These are phyloP conservation scores for Eulemur rufifrons DNA, from an alignment of 2,113 vertebrate genomes.

Conservation along the genomic window DNA sequence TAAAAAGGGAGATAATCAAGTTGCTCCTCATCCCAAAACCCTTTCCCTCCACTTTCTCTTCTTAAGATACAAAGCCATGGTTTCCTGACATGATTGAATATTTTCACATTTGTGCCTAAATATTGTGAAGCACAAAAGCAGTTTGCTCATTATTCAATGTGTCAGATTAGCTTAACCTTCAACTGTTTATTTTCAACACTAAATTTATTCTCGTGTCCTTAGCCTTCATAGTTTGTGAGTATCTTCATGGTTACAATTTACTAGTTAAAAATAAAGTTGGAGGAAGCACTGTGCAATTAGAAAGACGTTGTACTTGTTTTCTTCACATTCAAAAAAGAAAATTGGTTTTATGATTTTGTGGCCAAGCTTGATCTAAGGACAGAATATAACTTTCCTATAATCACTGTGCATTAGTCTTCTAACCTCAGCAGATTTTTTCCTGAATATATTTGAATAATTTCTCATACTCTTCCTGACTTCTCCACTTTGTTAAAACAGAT, in stretches of 20 bases:
- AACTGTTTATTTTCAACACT: neutral
- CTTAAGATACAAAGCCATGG: neutral
- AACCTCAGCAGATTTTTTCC: neutral
- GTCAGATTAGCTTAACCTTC: neutral
- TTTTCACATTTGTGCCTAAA: neutral
- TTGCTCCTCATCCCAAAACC: accelerated
- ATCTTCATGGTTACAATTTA: neutral
- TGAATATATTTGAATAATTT: slow-evolving; percentile 46
- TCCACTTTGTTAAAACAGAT: slow-evolving; percentile 13
- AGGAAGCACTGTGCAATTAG: neutral
- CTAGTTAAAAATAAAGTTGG: neutral
- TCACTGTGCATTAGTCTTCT: neutral
- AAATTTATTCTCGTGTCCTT: neutral
- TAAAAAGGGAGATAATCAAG: neutral
- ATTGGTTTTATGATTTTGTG: slow-evolving; percentile 5
- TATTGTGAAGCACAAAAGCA: neutral
- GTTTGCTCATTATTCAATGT: neutral
- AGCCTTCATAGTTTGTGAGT: neutral
- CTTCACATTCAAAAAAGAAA: neutral
- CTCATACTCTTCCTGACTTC: neutral
- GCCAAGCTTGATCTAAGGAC: neutral
- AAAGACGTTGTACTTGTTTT: neutral
- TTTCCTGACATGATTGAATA: neutral
- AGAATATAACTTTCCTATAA: neutral
- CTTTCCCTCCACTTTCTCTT: neutral